Evolutionary conservation across 2,888 invertebrate species (phyloP), one percentile per base, ranked within the genome.

Genomic region (Machimus rusticus): DNA sequence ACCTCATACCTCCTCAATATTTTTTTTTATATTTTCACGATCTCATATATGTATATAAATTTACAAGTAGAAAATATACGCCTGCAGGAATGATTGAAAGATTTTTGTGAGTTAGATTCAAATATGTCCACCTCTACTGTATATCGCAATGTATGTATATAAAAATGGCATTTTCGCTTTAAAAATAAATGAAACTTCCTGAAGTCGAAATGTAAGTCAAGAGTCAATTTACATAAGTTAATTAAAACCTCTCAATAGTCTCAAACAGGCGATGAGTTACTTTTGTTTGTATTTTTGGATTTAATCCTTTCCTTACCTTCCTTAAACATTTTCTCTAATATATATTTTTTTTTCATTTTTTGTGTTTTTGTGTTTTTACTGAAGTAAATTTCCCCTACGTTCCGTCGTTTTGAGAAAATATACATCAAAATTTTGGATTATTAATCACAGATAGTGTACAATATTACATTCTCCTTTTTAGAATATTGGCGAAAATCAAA

Each of bases 381-480:
- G 89, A 89, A 77, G 88, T 87, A 87, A 46, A 76, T 88, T 89
- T 87, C 74, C 81, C 84, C 88, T 81, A 89, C 89, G 89, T 89
- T 88, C 90, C 89, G 89, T 89, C 88, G 89, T 88, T 89, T 90
- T 92, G 91, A 92, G 92, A 92, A 93, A 92, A 93, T 92, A 91
- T 92, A 92, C 92, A 92, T 93, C 92, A 93, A 93, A 93, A 93
- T 93, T 92, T 93, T 92, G 92, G 93, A 92, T 93, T 92, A 92
- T 92, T 92, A 93, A 93, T 93, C 93, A 93, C 93, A 93, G 93
- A 93, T 93, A 93, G 92, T 93, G 92, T 92, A 91, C 91, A 92
- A 91, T 92, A 91, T 92, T 91, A 76, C 74, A 88, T 88, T 88
- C 46, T 77, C 74, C 16, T 81, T 82, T 87, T 87, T 87, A 87